These are phyloP conservation scores for Gymnoscopelus microlampas DNA, from an alignment of 2,797 vertebrate species.

Conservation along the genomic window DNA sequence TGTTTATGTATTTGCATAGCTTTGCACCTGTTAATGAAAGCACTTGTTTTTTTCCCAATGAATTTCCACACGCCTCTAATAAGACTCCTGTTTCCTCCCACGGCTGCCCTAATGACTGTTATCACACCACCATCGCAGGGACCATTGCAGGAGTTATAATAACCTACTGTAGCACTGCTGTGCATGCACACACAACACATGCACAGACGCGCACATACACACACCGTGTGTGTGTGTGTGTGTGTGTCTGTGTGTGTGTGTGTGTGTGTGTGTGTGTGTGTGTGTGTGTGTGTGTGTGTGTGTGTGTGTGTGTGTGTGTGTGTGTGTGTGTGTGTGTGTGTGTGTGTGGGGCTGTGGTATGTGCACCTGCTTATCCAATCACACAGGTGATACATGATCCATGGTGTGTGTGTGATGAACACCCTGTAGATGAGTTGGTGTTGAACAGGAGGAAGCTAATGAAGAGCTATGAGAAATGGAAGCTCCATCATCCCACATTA, in stretches of 20 bases:
- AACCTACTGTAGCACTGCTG: conserved; percentile 52
- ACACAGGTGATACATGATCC: conserved; percentile 58
- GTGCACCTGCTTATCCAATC: conserved; percentile 15
- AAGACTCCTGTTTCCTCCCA: conserved; percentile 77
- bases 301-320: conserved; percentile 11
- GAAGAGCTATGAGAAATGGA: conserved; percentile 22
- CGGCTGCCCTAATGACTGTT: conserved; percentile 82
- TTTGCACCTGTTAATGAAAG: conserved; percentile 80
- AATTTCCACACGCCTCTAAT: conserved; percentile 74
- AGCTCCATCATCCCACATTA: conserved; percentile 13
- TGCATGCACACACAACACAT: neutral
- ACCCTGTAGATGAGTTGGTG: conserved; percentile 27
- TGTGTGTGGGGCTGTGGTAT: neutral
- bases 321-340: neutral
- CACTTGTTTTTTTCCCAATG: conserved; percentile 74
- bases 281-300: conserved; percentile 25
- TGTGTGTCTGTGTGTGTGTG: conserved; percentile 12
- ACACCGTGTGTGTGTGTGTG: conserved; percentile 19
- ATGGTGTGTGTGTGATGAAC: conserved; percentile 38
- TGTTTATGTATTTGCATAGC: conserved; percentile 77
- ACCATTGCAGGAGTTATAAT: conserved; percentile 73
- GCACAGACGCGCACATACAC: too few species aligned
- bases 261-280: conserved; percentile 25
- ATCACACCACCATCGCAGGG: conserved; percentile 78
- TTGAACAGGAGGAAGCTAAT: conserved; percentile 17